Evolutionary conservation across 1,140 invertebrate species (phyloP).

Genomic region (Polypedilum vanderplanki): DNA sequence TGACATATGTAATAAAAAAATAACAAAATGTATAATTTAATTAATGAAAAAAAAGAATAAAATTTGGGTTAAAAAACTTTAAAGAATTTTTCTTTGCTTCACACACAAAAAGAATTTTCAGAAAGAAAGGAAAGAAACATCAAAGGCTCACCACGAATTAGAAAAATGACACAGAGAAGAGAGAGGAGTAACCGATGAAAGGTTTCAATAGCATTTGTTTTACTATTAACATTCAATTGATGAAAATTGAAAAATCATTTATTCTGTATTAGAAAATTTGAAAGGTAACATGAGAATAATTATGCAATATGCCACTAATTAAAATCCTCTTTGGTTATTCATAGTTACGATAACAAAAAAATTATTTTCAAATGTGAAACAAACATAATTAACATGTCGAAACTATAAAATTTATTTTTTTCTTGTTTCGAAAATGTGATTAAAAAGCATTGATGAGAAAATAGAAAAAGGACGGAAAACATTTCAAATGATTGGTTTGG

Average conservation of each 20-base stretch:
- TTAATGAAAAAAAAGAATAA: too few relatives aligned
- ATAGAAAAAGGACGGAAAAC: neutral
- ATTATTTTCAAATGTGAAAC: slow-evolving; percentile 2
- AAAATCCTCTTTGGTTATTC: neutral
- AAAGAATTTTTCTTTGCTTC: too few relatives aligned
- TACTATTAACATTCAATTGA: neutral
- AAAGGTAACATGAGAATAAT: neutral
- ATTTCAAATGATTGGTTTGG: slow-evolving; percentile 15
- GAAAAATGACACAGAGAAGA: too few relatives aligned
- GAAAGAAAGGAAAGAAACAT: too few relatives aligned
- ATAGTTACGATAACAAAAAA: neutral
- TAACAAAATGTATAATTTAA: too few relatives aligned
- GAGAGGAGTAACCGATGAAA: too few relatives aligned
- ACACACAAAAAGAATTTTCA: too few relatives aligned
- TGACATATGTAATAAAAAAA: too few relatives aligned
- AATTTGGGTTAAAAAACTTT: too few relatives aligned
- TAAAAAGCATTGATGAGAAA: slow-evolving; percentile 5
- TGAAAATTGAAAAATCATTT: neutral
- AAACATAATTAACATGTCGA: slow-evolving; percentile 19
- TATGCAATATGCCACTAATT: slow-evolving; percentile 7
- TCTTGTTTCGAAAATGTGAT: neutral
- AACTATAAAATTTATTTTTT: neutral
- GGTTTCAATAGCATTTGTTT: neutral
- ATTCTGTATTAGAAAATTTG: too few relatives aligned
- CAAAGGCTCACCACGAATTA: too few relatives aligned